These are phyloP conservation scores for Phlogophora meticulosa DNA, from an alignment of 2,888 invertebrate genomes.

Conservation along the genomic window DNA sequence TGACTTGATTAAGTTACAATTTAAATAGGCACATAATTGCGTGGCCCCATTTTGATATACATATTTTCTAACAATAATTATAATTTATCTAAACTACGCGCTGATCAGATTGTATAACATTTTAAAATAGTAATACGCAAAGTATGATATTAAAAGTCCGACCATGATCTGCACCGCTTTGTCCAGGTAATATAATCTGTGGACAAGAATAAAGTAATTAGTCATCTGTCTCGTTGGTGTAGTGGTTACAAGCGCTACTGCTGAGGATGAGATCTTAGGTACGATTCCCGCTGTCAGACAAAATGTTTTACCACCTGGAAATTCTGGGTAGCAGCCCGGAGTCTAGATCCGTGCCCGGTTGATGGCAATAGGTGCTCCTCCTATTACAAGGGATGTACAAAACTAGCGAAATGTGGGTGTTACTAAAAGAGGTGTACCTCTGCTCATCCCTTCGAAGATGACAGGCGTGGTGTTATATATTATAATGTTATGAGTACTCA, in stretches of 20 bases:
- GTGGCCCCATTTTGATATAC: not conserved
- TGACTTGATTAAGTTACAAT: constrained; percentile 34
- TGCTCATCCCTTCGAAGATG: too few species aligned
- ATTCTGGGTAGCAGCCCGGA: too few species aligned
- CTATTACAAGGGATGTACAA: too few species aligned
- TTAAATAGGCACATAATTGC: not conserved
- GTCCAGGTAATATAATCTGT: constrained; percentile 90
- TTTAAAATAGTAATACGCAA: constrained; percentile 58
- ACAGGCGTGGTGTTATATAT: not conserved
- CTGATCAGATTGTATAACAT: constrained; percentile 54
- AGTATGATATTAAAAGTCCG: constrained; percentile 49
- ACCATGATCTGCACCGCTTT: constrained; percentile 67
- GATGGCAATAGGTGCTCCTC: too few species aligned
- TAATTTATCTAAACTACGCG: constrained; percentile 25
- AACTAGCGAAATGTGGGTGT: too few species aligned
- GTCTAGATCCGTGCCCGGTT: too few species aligned
- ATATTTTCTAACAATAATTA: not conserved
- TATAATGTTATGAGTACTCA: too few species aligned
- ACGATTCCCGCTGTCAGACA: too few species aligned
- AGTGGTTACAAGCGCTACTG: too few species aligned
- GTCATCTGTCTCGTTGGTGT: not conserved
- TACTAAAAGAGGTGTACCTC: too few species aligned
- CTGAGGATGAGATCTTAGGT: too few species aligned
- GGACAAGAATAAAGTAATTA: constrained; percentile 64
- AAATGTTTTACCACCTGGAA: too few species aligned